These are phyloP conservation scores for Chorisops tibialis DNA, from an alignment of 2,888 invertebrate species.

Conservation along the genomic window DNA sequence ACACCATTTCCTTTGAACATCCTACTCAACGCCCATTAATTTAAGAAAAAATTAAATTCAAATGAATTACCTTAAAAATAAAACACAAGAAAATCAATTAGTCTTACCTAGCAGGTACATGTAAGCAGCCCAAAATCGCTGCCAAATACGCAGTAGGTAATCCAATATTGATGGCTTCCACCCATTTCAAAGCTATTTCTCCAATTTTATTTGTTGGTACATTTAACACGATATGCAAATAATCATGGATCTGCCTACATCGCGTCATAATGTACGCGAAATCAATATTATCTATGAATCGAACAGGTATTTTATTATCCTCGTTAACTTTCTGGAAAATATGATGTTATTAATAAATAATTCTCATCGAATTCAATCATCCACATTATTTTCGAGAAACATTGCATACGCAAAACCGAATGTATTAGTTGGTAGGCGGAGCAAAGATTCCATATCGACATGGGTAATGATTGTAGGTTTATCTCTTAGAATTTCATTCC, in stretches of 20 bases:
- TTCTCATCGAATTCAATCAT: neutral
- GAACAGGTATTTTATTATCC: slow-evolving; percentile 78
- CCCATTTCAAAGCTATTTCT: slow-evolving; percentile 57
- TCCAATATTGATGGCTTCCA: slow-evolving; percentile 14
- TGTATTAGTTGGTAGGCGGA: slow-evolving; percentile 67
- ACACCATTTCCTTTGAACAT: too few species aligned
- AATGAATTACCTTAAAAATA: too few species aligned
- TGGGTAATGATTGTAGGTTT: slow-evolving; percentile 73
- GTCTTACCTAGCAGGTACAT: neutral
- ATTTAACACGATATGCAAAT: slow-evolving; percentile 78
- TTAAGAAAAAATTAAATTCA: too few species aligned
- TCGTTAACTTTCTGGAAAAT: slow-evolving; percentile 66
- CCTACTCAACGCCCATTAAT: too few species aligned
- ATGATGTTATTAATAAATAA: neutral
- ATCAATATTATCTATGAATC: slow-evolving; percentile 80
- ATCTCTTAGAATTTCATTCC: slow-evolving; percentile 65
- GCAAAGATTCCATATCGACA: slow-evolving; percentile 48
- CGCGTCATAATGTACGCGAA: slow-evolving; percentile 90
- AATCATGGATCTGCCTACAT: slow-evolving; percentile 89
- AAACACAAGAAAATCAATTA: too few species aligned
- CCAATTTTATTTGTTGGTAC: slow-evolving; percentile 86
- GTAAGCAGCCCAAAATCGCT: slow-evolving; percentile 3
- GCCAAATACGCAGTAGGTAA: slow-evolving; percentile 8
- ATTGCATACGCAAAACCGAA: slow-evolving; percentile 76
- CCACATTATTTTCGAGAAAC: slow-evolving; percentile 65